Percentiles rank a stretch among this genome's conserved stretches.
Conservation (phyloP, 2,113 vertebrate genomes). For the Coptodon bakossiorum region DNA sequence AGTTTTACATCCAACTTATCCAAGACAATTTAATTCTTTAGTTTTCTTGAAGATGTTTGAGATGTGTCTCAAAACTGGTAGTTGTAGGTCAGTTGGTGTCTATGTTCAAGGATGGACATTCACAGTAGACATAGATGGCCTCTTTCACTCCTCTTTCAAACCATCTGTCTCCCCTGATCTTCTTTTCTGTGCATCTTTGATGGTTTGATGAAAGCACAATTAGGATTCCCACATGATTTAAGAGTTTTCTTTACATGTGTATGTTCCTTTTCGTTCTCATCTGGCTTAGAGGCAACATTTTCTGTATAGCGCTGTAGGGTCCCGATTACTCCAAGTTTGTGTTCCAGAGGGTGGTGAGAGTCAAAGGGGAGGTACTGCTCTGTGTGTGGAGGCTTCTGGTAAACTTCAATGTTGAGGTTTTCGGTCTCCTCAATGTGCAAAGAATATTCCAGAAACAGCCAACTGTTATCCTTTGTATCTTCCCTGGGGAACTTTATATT, state of each 20-base stretch:
- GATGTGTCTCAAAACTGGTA: background rate
- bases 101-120: background rate
- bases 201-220: background rate
- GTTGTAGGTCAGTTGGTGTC: background rate
- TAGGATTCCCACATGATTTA: background rate
- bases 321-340: background rate
- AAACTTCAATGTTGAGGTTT: background rate
- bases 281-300: background rate
- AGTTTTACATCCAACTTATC: too few species aligned
- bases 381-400: background rate
- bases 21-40: too few species aligned
- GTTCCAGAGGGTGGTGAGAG: background rate
- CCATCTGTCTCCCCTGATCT: background rate
- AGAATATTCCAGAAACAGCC: background rate
- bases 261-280: background rate
- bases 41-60: fast-evolving
- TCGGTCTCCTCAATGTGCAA: background rate
- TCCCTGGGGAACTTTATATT: background rate
- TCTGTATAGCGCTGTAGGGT: background rate
- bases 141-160: background rate
- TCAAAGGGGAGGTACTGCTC: background rate
- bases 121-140: background rate
- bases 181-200: background rate
- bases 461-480: background rate
- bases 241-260: background rate